Conservation (phyloP, 2,888 invertebrate genomes). For the Tetramorium bicarinatum region DNA sequence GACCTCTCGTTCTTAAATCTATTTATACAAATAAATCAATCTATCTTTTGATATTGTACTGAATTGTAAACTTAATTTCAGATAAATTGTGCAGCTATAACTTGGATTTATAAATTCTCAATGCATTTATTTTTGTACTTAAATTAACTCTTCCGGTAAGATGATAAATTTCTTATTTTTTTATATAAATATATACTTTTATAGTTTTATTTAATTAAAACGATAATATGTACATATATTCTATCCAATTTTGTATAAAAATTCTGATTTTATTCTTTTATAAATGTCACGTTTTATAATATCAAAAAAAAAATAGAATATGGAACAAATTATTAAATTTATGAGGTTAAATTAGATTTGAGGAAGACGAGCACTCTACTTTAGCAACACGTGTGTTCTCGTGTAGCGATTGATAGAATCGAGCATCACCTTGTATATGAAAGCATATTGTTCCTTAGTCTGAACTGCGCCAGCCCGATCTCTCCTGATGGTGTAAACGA, state of each 20-base stretch:
- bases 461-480: conserved; percentile 96
- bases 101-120: too few species aligned
- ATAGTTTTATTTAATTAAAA: neutral
- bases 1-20: conserved; percentile 6
- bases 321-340: conserved; percentile 3
- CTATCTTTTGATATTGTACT: neutral
- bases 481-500: conserved; percentile 93
- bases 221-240: neutral
- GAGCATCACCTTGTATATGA: conserved; percentile 93
- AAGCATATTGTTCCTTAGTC: conserved; percentile 96
- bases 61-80: too few species aligned
- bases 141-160: too few species aligned
- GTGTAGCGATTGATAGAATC: neutral
- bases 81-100: too few species aligned
- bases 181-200: too few species aligned
- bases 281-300: neutral
- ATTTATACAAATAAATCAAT: neutral
- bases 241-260: neutral
- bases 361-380: neutral
- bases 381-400: neutral
- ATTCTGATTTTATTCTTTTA: neutral
- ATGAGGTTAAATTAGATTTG: neutral
- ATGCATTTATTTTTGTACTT: too few species aligned
- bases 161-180: too few species aligned
- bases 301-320: neutral